These are phyloP conservation scores for Mesorhabditis sp. DNA, from an alignment of 2,888 invertebrate genomes.

Conservation along the genomic window DNA sequence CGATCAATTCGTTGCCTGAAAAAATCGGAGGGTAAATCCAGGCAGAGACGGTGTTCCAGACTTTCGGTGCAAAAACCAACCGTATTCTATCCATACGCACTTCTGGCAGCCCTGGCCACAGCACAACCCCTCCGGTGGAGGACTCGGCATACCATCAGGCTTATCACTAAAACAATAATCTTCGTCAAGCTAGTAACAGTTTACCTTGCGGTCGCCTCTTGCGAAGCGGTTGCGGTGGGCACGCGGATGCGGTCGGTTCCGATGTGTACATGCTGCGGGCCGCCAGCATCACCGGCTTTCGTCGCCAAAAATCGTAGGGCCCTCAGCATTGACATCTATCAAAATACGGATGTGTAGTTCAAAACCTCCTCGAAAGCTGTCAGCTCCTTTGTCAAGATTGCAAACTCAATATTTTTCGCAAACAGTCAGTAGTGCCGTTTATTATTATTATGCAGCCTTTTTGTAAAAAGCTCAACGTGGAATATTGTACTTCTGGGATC, in stretches of 20 bases:
- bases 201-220: neutral
- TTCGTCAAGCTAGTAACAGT: too few relatives aligned
- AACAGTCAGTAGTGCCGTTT: too few relatives aligned
- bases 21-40: neutral
- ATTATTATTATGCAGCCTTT: too few relatives aligned
- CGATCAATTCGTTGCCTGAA: slow-evolving; percentile 4
- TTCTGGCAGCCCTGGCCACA: slow-evolving; percentile 48
- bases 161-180: neutral
- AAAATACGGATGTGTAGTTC: too few relatives aligned
- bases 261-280: neutral
- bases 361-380: too few relatives aligned
- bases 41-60: neutral
- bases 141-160: neutral
- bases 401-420: too few relatives aligned
- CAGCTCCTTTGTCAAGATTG: too few relatives aligned
- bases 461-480: too few relatives aligned
- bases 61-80: slow-evolving; percentile 8
- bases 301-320: neutral
- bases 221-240: neutral
- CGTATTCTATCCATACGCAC: slow-evolving; percentile 49
- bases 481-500: too few relatives aligned
- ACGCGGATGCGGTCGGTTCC: neutral
- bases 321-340: neutral
- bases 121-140: slow-evolving; percentile 22
- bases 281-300: neutral